Percentiles rank a stretch among this genome's conserved stretches.
These are phyloP conservation scores for Microcebus lehilahytsara DNA, from an alignment of 2,113 vertebrate species.

Conservation along the genomic window DNA sequence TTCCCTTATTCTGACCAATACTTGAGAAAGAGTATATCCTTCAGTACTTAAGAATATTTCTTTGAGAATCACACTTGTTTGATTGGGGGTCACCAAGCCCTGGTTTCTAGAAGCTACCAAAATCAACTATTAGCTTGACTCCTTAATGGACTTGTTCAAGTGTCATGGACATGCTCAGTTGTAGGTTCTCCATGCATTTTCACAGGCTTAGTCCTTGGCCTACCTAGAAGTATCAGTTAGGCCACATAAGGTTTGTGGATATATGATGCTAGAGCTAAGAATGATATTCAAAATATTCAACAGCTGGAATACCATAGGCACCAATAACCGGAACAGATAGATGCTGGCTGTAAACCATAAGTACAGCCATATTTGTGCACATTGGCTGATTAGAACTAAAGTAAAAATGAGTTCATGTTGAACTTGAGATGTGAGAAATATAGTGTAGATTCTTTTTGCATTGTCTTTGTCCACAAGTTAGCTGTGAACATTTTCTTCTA, in stretches of 20 bases:
- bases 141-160: background rate
- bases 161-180: background rate
- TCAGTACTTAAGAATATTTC: background rate
- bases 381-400: background rate
- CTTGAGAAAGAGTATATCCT: background rate
- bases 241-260: background rate
- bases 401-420: background rate
- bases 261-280: background rate
- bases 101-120: background rate
- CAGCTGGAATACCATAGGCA: background rate
- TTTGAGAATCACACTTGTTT: conserved; percentile 3
- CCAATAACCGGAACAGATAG: background rate
- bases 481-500: background rate
- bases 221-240: background rate
- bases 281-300: conserved; percentile 1
- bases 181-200: background rate
- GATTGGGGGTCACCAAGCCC: background rate
- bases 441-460: background rate
- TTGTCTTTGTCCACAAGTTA: background rate
- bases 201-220: background rate
- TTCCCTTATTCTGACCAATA: background rate
- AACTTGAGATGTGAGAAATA: background rate
- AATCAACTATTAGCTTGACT: background rate
- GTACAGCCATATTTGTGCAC: background rate
- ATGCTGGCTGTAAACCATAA: background rate